Percentiles rank a stretch among this genome's conserved stretches.
phyloP scores from a whole-genome alignment of 2,888 invertebrate genomes.

The Stenchaetothrips biformis region DNA sequence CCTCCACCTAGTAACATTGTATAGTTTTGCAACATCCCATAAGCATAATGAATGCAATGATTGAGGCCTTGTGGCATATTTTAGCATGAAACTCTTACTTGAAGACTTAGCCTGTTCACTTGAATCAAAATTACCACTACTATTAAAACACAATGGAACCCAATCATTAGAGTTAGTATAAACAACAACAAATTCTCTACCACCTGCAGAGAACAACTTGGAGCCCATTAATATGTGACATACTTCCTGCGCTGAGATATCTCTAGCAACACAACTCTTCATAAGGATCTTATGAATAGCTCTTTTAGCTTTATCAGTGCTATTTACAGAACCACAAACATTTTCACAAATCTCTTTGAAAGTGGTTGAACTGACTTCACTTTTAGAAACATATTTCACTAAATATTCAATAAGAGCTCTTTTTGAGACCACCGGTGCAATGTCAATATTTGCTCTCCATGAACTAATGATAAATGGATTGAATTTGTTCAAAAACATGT shows the following conservation, averaged over 20 bases:
- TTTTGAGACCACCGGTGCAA: conserved; percentile 23
- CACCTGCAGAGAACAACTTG: background rate
- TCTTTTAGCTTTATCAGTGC: background rate
- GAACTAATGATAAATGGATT: conserved; percentile 28
- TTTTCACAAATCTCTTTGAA: background rate
- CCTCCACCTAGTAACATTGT: background rate
- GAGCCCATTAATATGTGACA: conserved; percentile 20
- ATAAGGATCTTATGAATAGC: conserved; percentile 25
- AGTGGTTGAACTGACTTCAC: conserved; percentile 26
- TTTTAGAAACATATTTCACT: conserved; percentile 33
- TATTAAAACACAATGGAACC: background rate
- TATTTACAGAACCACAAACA: background rate
- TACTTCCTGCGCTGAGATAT: conserved; percentile 23
- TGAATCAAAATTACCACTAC: background rate
- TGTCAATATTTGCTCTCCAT: conserved; percentile 35
- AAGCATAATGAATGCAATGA: background rate
- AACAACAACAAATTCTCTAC: background rate
- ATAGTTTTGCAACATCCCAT: background rate
- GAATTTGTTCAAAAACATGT: conserved; percentile 27
- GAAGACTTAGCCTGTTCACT: background rate
- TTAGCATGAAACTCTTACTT: background rate
- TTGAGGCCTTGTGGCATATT: background rate
- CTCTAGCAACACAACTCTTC: conserved; percentile 19
- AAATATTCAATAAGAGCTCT: conserved; percentile 33
- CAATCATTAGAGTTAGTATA: background rate